These are phyloP conservation scores for Corvus cornix DNA, from an alignment of 2,113 vertebrate species.

Conservation along the genomic window DNA sequence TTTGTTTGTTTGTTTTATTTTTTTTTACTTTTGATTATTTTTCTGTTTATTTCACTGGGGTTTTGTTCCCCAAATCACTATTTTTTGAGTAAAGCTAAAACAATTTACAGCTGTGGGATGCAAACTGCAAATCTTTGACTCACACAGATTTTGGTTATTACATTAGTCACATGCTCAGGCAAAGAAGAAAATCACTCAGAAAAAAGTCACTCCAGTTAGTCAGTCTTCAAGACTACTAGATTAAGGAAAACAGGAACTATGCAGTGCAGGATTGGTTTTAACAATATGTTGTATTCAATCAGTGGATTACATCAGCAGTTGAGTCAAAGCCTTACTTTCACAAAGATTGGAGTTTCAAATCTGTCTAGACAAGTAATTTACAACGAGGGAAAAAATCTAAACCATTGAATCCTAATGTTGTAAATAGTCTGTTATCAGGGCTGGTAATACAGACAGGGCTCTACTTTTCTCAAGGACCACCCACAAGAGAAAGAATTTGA, in stretches of 20 bases:
- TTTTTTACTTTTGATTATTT: not conserved
- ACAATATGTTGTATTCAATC: not conserved
- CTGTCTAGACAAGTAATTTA: slow-evolving; percentile 54
- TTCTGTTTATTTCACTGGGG: not conserved
- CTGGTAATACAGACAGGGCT: not conserved
- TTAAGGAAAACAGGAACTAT: not conserved
- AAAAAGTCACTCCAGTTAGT: not conserved
- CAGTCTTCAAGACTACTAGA: not conserved
- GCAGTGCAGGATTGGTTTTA: not conserved
- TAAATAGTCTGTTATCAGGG: slow-evolving; percentile 55
- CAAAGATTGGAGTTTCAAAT: not conserved
- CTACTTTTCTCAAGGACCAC: slow-evolving; percentile 47
- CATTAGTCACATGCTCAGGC: not conserved
- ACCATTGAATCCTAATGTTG: not conserved
- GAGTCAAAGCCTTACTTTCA: not conserved
- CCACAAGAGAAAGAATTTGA: slow-evolving; percentile 32
- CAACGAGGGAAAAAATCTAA: not conserved
- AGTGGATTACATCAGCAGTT: not conserved
- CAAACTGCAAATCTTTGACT: not conserved
- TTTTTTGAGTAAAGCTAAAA: not conserved
- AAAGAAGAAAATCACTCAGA: not conserved
- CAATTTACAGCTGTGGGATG: not conserved
- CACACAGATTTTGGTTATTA: not conserved
- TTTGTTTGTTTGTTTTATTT: not conserved
- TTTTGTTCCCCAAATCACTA: accelerated